These are phyloP conservation scores for Maconellicoccus hirsutus DNA, from an alignment of 1,140 invertebrate species.

Conservation along the genomic window DNA sequence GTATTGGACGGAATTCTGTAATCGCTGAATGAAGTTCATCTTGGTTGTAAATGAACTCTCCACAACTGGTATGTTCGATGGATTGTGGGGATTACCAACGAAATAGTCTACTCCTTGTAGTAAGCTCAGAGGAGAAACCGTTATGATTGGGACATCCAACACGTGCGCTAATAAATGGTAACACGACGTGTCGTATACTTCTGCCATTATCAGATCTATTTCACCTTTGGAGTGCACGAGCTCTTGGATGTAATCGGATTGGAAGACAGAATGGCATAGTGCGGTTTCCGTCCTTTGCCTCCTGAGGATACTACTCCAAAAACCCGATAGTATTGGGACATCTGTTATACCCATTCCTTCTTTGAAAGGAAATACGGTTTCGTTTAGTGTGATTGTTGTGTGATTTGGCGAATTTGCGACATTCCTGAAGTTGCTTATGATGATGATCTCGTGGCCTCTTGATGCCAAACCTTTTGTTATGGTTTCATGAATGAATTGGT, in stretches of 20 bases:
- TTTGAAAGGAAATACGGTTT: neutral
- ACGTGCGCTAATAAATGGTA: constrained; percentile 27
- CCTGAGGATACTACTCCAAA: neutral
- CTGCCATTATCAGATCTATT: constrained; percentile 23
- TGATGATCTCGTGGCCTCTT: constrained; percentile 34
- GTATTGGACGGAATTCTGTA: constrained; percentile 27
- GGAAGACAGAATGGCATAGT: neutral
- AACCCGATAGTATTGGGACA: constrained; percentile 6
- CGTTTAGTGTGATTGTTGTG: constrained; percentile 15
- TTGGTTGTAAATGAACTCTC: constrained; percentile 33
- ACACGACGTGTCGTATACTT: constrained; percentile 24
- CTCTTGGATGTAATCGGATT: constrained; percentile 1
- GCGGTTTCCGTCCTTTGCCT: neutral
- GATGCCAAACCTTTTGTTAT: constrained; percentile 32
- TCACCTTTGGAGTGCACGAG: constrained; percentile 15
- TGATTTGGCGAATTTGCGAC: constrained; percentile 26
- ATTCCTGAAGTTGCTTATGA: constrained; percentile 30
- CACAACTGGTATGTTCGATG: constrained; percentile 39
- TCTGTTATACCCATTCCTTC: neutral
- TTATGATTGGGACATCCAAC: constrained; percentile 24
- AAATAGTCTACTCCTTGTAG: neutral
- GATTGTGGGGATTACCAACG: constrained; percentile 24
- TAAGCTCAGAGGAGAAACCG: neutral
- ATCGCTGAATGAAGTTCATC: constrained; percentile 43
- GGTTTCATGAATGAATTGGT: constrained; percentile 33